phyloP scores from a whole-genome alignment of 64 coral and sea anemone genomes.

The Anthopleura sola region DNA sequence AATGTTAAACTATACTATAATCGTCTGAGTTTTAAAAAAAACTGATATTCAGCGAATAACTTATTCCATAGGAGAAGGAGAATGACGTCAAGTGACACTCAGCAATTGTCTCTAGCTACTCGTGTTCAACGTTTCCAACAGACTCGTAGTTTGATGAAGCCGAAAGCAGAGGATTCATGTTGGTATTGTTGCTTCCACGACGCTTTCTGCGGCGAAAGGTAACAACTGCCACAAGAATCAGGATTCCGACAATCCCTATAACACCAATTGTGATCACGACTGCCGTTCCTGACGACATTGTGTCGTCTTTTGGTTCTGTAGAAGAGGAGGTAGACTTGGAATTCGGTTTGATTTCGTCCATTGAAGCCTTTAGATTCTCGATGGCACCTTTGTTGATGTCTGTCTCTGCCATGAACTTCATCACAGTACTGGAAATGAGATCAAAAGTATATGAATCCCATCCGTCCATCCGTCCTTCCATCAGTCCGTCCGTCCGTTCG shows the following conservation, averaged over 20 bases:
- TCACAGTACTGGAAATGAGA: conserved; percentile 31
- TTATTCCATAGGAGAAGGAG: no score
- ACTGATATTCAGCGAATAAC: no score
- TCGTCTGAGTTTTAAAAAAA: no score
- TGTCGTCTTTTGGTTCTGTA: not conserved
- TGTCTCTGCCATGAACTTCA: conserved; percentile 23
- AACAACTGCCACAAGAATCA: conserved; percentile 42
- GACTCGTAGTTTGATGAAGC: conserved; percentile 36
- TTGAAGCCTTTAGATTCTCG: conserved; percentile 41
- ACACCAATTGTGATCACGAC: conserved; percentile 76
- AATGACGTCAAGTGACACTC: no score
- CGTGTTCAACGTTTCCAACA: not conserved
- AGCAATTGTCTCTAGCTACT: not conserved
- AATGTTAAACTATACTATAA: no score
- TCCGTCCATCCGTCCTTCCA: not conserved
- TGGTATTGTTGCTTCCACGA: not conserved
- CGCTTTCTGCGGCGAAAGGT: conserved; percentile 41
- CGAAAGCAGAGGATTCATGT: not conserved
- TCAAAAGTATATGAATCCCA: not conserved
- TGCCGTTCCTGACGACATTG: conserved; percentile 36
- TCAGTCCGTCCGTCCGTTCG: not conserved
- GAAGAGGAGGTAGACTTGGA: not conserved
- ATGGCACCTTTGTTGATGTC: conserved; percentile 43
- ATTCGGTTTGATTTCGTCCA: not conserved
- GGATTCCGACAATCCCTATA: conserved; percentile 36